These are phyloP conservation scores for Setophaga kirtlandii DNA, from an alignment of 2,113 vertebrate species.

Conservation along the genomic window DNA sequence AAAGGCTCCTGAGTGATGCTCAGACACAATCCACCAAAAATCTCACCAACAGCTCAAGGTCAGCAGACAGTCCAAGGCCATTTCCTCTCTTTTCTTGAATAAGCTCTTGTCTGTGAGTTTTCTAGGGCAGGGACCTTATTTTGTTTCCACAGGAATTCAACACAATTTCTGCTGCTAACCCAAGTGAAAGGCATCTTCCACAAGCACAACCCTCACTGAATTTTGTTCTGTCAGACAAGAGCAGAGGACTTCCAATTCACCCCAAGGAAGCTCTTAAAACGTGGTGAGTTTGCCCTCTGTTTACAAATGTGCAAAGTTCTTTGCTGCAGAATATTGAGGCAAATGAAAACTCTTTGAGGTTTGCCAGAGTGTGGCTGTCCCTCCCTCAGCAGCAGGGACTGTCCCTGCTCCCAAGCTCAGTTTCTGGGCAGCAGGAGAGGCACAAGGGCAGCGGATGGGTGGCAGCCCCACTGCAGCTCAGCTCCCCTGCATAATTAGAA, in stretches of 20 bases:
- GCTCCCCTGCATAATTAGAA: neutral
- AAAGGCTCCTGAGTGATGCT: neutral
- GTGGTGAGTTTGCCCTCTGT: neutral
- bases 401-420: neutral
- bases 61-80: neutral
- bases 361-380: neutral
- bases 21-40: neutral
- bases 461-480: neutral
- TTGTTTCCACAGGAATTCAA: neutral
- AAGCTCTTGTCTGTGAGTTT: neutral
- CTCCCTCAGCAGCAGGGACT: neutral
- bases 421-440: constrained; percentile 7
- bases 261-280: neutral
- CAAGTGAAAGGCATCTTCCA: neutral
- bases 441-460: neutral
- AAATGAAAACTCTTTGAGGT: neutral
- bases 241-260: neutral
- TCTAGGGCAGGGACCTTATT: neutral
- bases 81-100: neutral
- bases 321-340: neutral
- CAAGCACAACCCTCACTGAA: neutral
- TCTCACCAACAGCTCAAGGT: constrained; percentile 16
- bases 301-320: neutral
- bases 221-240: neutral
- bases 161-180: neutral